Evolutionary conservation across 2,797 vertebrate species (phyloP), one percentile per base, ranked within the genome.

Genomic region (Podargus strigoides): DNA sequence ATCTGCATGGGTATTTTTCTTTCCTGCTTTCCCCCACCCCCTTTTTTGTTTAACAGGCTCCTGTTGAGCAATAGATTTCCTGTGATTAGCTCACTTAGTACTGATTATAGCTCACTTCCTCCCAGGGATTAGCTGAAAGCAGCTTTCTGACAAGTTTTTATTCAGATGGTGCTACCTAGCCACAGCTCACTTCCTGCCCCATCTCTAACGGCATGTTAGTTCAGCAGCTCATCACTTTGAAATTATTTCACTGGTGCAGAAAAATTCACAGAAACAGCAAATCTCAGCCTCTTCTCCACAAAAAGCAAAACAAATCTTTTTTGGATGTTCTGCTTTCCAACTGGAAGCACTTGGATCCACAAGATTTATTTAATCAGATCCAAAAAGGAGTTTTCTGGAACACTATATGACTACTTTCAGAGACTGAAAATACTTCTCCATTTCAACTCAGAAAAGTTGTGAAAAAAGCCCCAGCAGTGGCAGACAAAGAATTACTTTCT

Each of bases 61-160:
- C 90, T 18, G 91, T 95, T 96, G 91, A 93, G 95, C 94, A 97
- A 96, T 91, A 95, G 89, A 94, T 95, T 97, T 97, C 95, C 94
- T 96, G 94, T 62, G 79, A 97, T 94, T 97, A 97, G 94, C 91
- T 97, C 95, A 96, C 93, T 94, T 56, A 37, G 69, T 91, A 81
- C 94, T 86, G 90, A 93, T 95, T 95, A 94, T 95, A 96, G 94
- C 87, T 96, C 94, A 94, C 94, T 97, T 97, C 96, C 96, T 97
- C 95, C 67, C 82, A 73, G 85, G 87, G 89, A 95, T 95, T 90
- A 97, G 95, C 94, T 93, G 89, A 91, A 93, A 92, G 89, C 87
- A 91, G 85, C 91, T 81, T 78, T 95, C 87, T 89, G 96, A 91
- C 92, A 88, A 92, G 79, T 91, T 94, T 87, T 87, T 89, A 82